Conservation (phyloP, 2,888 invertebrate species). For the Coleophora deauratella region DNA sequence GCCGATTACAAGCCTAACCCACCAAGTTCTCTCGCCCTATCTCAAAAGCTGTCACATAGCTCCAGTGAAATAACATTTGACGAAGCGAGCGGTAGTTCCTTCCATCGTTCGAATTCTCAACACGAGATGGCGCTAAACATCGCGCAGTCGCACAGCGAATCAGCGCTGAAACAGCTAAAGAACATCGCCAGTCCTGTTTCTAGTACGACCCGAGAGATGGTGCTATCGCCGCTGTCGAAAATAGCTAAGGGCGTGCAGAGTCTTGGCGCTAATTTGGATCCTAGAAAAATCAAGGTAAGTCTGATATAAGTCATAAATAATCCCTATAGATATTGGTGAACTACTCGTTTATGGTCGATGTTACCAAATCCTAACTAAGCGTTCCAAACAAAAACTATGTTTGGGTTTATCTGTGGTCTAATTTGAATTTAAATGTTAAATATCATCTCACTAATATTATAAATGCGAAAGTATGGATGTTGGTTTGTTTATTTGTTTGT, state of each 20-base stretch:
- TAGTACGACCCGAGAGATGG: constrained; percentile 77
- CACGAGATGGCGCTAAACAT: constrained; percentile 82
- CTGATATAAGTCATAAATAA: not conserved
- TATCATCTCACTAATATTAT: too few relatives aligned
- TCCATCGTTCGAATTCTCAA: constrained; percentile 74
- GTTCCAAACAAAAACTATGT: too few relatives aligned
- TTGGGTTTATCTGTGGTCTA: too few relatives aligned
- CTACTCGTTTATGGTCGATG: too few relatives aligned
- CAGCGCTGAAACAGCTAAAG: constrained; percentile 80
- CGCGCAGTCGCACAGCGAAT: constrained; percentile 85
- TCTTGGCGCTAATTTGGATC: constrained; percentile 89
- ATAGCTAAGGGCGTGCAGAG: constrained; percentile 90
- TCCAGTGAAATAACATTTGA: constrained; percentile 77
- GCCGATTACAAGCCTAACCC: constrained; percentile 57
- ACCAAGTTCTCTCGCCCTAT: constrained; percentile 70
- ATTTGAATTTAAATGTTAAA: too few relatives aligned
- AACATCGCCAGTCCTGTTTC: constrained; percentile 80
- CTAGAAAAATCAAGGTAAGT: constrained; percentile 79
- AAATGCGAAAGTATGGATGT: too few relatives aligned
- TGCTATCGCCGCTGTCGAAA: constrained; percentile 84
- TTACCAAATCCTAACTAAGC: too few relatives aligned
- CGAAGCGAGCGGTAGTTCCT: constrained; percentile 31
- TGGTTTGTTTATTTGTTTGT: too few relatives aligned
- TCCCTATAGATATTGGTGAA: too few relatives aligned
- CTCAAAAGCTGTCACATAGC: constrained; percentile 80